Evolutionary conservation across 2,797 vertebrate species (phyloP).

Genomic region (Crenuchus spilurus): DNA sequence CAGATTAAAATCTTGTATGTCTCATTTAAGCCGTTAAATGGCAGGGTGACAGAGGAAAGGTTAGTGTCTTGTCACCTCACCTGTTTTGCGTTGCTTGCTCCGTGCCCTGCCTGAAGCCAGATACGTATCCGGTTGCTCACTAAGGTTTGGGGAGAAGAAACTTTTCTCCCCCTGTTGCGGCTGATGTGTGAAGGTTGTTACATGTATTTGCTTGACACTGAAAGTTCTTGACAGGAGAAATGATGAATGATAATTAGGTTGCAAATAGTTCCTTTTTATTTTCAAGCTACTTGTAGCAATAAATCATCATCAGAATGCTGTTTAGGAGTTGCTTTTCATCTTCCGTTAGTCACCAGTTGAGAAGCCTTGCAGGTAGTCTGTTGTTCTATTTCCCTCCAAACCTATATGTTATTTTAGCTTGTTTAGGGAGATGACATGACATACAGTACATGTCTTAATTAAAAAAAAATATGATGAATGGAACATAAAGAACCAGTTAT

Average conservation of each 20-base stretch:
- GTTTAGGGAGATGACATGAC: not conserved
- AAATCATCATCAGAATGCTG: constrained; percentile 66
- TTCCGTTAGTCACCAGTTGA: constrained; percentile 63
- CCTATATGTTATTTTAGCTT: constrained; percentile 27
- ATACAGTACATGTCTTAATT: constrained; percentile 1
- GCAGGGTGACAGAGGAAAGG: constrained; percentile 64
- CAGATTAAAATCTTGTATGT: constrained; percentile 73
- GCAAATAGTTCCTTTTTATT: constrained; percentile 70
- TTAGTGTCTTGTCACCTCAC: constrained; percentile 73
- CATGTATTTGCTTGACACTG: constrained; percentile 68
- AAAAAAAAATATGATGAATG: constrained; percentile 5
- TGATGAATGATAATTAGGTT: constrained; percentile 75
- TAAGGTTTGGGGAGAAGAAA: constrained; percentile 1
- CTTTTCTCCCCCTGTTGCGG: constrained; percentile 11
- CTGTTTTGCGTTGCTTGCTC: constrained; percentile 58
- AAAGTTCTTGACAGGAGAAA: constrained; percentile 51
- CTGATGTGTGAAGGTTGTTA: constrained; percentile 59
- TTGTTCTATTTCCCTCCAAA: constrained; percentile 60
- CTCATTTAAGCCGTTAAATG: constrained; percentile 72
- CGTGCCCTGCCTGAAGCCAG: constrained; percentile 68
- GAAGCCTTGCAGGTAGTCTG: constrained; percentile 61
- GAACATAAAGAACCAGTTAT: not conserved
- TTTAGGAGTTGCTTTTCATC: constrained; percentile 77
- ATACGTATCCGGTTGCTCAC: constrained; percentile 72
- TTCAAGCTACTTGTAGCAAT: constrained; percentile 62